Evolutionary conservation across 2,113 vertebrate genomes (phyloP).

Genomic region (Mesembrinibis cayennensis): DNA sequence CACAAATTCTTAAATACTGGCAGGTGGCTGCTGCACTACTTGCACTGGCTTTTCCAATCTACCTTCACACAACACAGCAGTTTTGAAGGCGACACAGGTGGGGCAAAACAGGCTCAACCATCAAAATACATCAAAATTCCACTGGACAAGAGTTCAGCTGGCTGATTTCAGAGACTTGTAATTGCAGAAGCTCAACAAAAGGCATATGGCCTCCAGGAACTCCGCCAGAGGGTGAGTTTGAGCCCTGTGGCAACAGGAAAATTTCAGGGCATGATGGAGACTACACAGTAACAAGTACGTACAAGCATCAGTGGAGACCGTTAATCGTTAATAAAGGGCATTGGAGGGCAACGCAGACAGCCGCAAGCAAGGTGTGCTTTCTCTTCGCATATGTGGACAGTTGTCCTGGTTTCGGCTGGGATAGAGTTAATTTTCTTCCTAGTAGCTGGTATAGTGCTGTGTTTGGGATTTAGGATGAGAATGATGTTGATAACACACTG

Average conservation of each 20-base stretch:
- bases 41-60: not conserved
- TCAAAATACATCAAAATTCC: not conserved
- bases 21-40: not conserved
- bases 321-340: too few species aligned
- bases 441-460: too few species aligned
- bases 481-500: too few species aligned
- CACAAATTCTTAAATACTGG: not conserved
- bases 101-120: not conserved
- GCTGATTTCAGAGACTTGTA: fast-evolving
- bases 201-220: not conserved
- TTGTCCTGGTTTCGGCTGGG: too few species aligned
- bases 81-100: not conserved
- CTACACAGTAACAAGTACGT: fast-evolving
- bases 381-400: fast-evolving
- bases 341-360: not conserved
- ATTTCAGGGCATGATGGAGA: not conserved
- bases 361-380: fast-evolving
- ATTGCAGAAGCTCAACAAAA: not conserved
- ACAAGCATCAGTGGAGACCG: not conserved
- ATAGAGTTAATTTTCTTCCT: too few species aligned
- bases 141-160: not conserved
- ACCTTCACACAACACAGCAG: not conserved
- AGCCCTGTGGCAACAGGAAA: not conserved
- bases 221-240: not conserved
- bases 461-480: too few species aligned